Evolutionary conservation across 2,113 vertebrate species (phyloP), one percentile per base, ranked within the genome.

Genomic region (Tyto alba): DNA sequence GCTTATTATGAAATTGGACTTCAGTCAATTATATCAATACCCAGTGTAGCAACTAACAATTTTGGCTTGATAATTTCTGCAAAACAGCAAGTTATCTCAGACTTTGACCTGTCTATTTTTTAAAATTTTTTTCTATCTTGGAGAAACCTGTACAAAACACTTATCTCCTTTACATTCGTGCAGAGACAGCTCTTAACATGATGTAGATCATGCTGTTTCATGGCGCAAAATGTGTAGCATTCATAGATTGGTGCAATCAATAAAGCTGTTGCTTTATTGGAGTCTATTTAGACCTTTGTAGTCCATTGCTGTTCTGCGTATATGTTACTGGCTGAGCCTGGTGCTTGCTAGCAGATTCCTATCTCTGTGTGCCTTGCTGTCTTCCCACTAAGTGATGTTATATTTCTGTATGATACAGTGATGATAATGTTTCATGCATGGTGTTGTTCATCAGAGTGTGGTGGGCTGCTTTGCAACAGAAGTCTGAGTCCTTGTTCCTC

Each of bases 341-440:
- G 2, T 53, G n/a, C 48, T 85, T 71, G 14, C 10, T 60, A 77
- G 22, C 25, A 55, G 19, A 36, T 75, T 67, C 22, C 30, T 47
- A 7, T 13, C 12, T 63, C 26, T 53, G 10, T 0, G 0, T 59
- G 30, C 3, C 36, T 55, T 67, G 4, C 25, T 81, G 26, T 67
- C 48, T 52, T 86, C 21, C 43, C 27, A 21, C 26, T 13, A 47
- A 63, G 11, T 40, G 62, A 53, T 55, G 13, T 36, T 59, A 1
- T 10, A 12, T 52, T 91, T 78, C 48, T 45, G 13, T 25, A 25
- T 26, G 40, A 55, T 25, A 16, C 11, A 56, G 40, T 16, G 6
- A 47, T 53, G 60, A 50, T 32, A 48, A 43, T 60, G 16, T 12
- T 41, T 43, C 14, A 7, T 10, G 11, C 7, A 3, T 0, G 0